These are phyloP conservation scores for Sander vitreus DNA, from an alignment of 2,113 vertebrate genomes.

Conservation along the genomic window DNA sequence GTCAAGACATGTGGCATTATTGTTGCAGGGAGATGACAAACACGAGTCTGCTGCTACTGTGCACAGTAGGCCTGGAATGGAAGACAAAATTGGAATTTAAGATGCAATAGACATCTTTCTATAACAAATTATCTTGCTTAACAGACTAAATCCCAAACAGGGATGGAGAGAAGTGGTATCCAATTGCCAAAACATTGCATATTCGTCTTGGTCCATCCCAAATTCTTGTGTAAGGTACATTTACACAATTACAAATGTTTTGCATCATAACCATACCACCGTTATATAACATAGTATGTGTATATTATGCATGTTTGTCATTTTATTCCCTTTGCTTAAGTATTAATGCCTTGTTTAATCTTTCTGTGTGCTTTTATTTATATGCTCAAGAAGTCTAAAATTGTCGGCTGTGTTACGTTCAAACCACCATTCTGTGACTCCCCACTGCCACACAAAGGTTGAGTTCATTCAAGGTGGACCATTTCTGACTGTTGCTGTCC, in stretches of 20 bases:
- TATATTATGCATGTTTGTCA: background rate
- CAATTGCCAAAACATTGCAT: background rate
- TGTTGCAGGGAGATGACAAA: slow-evolving; percentile 86
- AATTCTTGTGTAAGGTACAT: background rate
- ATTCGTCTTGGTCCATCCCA: background rate
- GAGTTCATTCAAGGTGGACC: background rate
- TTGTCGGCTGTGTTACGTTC: background rate
- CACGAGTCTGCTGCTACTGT: slow-evolving; percentile 82
- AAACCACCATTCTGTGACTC: background rate
- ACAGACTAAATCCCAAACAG: too few species aligned
- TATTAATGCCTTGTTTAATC: background rate
- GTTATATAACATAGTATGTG: too few species aligned
- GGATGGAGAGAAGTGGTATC: background rate
- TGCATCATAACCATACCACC: too few species aligned
- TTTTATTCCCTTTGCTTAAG: background rate
- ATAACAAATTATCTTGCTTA: background rate
- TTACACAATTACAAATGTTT: too few species aligned
- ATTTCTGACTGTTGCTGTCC: background rate
- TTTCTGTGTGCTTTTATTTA: background rate
- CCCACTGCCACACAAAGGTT: background rate
- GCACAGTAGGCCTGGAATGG: slow-evolving; percentile 76
- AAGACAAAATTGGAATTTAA: background rate
- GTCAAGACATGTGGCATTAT: slow-evolving; percentile 86
- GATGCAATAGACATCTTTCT: background rate
- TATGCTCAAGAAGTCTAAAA: background rate